These are phyloP conservation scores for Musca vetustissima DNA, from an alignment of 1,140 invertebrate genomes.

Conservation along the genomic window DNA sequence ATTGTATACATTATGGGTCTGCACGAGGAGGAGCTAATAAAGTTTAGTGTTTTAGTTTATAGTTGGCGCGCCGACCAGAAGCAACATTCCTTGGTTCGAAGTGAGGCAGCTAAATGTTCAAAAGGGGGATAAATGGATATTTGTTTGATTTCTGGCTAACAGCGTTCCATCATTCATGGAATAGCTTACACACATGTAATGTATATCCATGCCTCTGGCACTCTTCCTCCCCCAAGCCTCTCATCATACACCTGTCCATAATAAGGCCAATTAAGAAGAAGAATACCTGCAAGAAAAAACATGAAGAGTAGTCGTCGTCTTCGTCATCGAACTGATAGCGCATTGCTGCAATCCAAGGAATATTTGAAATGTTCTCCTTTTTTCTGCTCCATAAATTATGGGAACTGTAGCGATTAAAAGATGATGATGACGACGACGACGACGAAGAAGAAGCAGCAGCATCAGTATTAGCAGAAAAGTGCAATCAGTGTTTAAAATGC, in stretches of 20 bases:
- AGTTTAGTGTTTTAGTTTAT: no score
- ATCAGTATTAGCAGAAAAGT: not conserved
- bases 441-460: not conserved
- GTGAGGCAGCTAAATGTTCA: not conserved
- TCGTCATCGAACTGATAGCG: conserved; percentile 9
- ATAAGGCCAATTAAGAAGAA: conserved; percentile 16
- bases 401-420: conserved; percentile 12
- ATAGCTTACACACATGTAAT: no score
- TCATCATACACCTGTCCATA: not conserved
- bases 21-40: not conserved
- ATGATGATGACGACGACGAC: not conserved
- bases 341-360: not conserved
- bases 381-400: conserved; percentile 16
- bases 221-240: no score
- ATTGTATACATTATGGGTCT: conserved; percentile 18
- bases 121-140: not conserved
- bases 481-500: conserved; percentile 21
- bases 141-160: not conserved
- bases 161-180: no score
- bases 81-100: no score
- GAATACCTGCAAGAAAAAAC: not conserved
- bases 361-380: conserved; percentile 3
- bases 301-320: not conserved
- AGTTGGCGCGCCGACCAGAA: no score
- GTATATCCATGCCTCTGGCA: no score